Percentiles rank a stretch among this genome's conserved stretches.
Evolutionary conservation across 2,888 invertebrate species (phyloP).

Genomic region (Chrysomela aeneicollis): DNA sequence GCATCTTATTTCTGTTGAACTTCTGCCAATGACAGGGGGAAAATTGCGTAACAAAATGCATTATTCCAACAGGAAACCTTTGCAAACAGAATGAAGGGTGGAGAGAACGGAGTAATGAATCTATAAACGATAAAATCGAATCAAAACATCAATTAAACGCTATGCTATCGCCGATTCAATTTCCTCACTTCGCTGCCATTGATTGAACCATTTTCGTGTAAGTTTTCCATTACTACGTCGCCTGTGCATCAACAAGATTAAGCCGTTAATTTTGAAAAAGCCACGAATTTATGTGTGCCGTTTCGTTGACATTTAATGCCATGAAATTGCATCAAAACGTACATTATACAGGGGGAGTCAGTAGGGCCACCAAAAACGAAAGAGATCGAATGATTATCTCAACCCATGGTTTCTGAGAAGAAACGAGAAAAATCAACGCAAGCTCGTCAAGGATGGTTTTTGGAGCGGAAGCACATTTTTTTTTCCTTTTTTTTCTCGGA

Average conservation of each 20-base stretch:
- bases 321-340: too few relatives aligned
- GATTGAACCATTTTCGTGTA: not conserved
- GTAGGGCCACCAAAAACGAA: too few relatives aligned
- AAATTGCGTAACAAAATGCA: not conserved
- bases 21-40: not conserved
- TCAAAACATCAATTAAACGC: constrained; percentile 2
- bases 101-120: not conserved
- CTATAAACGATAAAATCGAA: not conserved
- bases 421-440: too few relatives aligned
- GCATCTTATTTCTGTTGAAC: too few relatives aligned
- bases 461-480: too few relatives aligned
- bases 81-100: not conserved
- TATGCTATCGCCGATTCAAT: constrained; percentile 6
- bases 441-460: too few relatives aligned
- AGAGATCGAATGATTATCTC: too few relatives aligned
- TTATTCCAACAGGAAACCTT: not conserved
- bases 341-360: too few relatives aligned
- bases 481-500: too few relatives aligned
- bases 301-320: too few relatives aligned
- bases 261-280: not conserved
- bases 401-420: too few relatives aligned
- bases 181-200: not conserved
- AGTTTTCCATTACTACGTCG: not conserved
- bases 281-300: not conserved
- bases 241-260: not conserved